Conservation (phyloP, 2,113 vertebrate genomes). For the Indicator maculatus region DNA sequence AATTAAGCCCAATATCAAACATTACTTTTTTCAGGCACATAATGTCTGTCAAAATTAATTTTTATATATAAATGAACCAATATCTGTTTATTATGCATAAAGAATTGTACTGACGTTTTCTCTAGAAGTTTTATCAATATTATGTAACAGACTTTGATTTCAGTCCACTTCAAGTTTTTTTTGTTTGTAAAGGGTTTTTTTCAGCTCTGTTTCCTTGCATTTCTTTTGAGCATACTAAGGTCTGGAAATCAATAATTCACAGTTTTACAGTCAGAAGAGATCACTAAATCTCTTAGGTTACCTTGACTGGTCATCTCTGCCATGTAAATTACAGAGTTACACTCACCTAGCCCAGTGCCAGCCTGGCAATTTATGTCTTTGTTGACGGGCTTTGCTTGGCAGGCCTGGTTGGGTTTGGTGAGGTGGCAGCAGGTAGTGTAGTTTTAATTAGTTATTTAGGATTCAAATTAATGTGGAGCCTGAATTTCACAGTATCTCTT, state of each 20-base stretch:
- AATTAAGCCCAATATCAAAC: background rate
- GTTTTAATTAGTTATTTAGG: background rate
- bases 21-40: background rate
- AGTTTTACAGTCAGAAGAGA: background rate
- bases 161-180: background rate
- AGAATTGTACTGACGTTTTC: background rate
- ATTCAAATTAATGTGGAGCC: background rate
- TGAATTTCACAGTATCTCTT: background rate
- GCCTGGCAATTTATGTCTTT: background rate
- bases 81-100: background rate
- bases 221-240: background rate
- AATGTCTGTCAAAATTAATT: background rate
- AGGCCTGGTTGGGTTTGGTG: background rate
- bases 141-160: background rate
- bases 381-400: background rate
- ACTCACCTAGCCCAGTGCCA: background rate
- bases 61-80: background rate
- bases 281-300: background rate
- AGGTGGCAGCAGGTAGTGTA: background rate
- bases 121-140: background rate
- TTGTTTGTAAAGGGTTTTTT: background rate
- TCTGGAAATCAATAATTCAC: background rate
- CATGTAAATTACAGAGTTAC: background rate
- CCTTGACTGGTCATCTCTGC: background rate
- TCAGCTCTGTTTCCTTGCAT: background rate